These are phyloP conservation scores for Myathropa florea DNA, from an alignment of 2,888 invertebrate species.

Conservation along the genomic window DNA sequence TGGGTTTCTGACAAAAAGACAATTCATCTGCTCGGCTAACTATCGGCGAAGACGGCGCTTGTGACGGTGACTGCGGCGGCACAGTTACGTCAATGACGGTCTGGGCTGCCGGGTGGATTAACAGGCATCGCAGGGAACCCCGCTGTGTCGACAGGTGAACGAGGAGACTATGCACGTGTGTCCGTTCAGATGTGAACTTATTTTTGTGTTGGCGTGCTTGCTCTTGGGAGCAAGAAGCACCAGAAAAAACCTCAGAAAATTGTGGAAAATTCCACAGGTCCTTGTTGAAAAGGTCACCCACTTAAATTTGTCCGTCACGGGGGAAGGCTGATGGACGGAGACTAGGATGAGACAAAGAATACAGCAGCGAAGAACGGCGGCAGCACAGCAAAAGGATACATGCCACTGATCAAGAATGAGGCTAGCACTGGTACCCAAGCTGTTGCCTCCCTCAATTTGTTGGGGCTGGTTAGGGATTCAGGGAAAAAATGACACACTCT, in stretches of 20 bases:
- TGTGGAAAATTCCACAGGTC: conserved; percentile 54
- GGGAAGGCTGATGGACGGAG: neutral
- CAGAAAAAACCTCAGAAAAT: conserved; percentile 40
- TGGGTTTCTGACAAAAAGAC: conserved; percentile 34
- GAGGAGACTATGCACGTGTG: neutral
- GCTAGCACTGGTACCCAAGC: neutral
- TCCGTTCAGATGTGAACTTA: neutral
- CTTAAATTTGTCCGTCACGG: neutral
- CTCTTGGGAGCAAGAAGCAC: conserved; percentile 9
- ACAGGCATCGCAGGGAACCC: conserved; percentile 4
- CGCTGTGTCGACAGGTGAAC: conserved; percentile 32
- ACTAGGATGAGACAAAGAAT: neutral
- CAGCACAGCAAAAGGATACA: conserved; percentile 1
- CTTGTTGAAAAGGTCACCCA: conserved; percentile 48
- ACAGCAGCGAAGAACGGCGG: neutral
- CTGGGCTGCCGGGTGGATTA: conserved; percentile 25
- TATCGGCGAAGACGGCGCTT: neutral
- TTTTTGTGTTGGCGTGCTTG: conserved; percentile 1
- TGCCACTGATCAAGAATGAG: conserved; percentile 37
- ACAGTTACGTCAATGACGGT: neutral
- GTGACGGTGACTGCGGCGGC: neutral
- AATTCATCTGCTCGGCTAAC: conserved; percentile 37
- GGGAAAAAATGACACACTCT: neutral
- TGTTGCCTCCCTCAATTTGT: conserved; percentile 18
- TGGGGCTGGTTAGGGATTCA: conserved; percentile 48